Base-by-base conservation (phyloP, 1,140 invertebrate species). In the Muscidifurax raptorellus region DNA sequence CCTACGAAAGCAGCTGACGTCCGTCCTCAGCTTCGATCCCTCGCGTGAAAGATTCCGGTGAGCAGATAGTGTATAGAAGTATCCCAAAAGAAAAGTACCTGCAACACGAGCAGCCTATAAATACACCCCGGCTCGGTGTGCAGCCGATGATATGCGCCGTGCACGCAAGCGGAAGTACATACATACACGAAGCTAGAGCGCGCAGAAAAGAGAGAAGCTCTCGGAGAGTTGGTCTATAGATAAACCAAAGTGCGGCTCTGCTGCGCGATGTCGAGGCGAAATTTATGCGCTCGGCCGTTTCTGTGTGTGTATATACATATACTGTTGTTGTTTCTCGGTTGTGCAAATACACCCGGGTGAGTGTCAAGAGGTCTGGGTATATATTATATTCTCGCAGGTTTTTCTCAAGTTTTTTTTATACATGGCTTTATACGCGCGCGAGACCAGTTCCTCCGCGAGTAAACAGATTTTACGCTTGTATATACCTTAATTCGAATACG, bases 141-240 rank as follows among this genome's bases (percentile, higher is more conserved):
- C 80, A 27, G 66, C 3, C 67, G 40, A 75, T 47, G 71, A 59
- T 82, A 71, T 59, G 52, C 52, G 22, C 52, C 22, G 74, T 72
- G n/a, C 71, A n/a, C 47, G 80, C 80, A 82, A 82, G 80, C 80
- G 80, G 80, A 82, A 76, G 81, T 67, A 32, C 59, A 25, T 9
- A 40, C 80, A 59, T n/a, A 18, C n/a, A n/a, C 52, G 52, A 59
- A 59, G 52, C 52, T 59, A 59, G 36, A 71, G 36, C 47, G n/a
- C 5, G 7, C 4, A 22, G 59, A 27, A 27, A 32, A 76, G 52
- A 66, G 52, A 66, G 28, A 36, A 64, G 76, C n/a, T 18, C 36
- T 40, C 36, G 36, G 36, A 78, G 59, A 67, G 28, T 2, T 7
- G 59, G 80, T 82, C 71, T 82, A 82, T 82, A 82, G 80, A 82